phyloP scores from a whole-genome alignment of 1,140 invertebrate genomes.

The Eumeta japonica region DNA sequence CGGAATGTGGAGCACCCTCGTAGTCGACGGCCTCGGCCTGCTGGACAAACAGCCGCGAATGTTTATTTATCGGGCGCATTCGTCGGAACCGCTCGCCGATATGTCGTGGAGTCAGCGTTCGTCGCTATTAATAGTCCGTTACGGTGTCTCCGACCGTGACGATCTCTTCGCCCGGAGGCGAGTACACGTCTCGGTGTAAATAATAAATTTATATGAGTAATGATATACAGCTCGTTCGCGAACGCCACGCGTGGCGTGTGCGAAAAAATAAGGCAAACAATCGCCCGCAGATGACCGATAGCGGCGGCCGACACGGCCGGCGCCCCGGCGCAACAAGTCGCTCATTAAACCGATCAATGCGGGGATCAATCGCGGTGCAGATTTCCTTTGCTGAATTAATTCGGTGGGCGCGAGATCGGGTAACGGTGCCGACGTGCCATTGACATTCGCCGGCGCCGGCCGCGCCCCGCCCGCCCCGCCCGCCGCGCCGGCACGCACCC shows the following conservation, averaged over 20 bases:
- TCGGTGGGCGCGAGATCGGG: conserved; percentile 47
- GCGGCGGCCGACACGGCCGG: conserved; percentile 28
- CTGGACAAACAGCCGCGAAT: background rate
- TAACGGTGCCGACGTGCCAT: conserved; percentile 53
- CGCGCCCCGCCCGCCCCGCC: conserved; percentile 14
- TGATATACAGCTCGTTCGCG: background rate
- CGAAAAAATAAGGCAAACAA: background rate
- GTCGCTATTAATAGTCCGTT: conserved; percentile 7
- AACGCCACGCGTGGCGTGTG: background rate
- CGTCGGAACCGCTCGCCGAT: too few relatives aligned
- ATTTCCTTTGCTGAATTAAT: conserved; percentile 53
- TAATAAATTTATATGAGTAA: background rate
- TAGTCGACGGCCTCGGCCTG: conserved; percentile 17
- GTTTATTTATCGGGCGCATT: background rate
- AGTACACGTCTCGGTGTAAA: background rate
- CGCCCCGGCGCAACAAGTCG: conserved; percentile 34
- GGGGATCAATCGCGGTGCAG: conserved; percentile 38
- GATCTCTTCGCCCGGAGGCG: conserved; percentile 23
- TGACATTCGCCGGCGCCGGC: conserved; percentile 51
- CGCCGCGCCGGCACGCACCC: conserved; percentile 14
- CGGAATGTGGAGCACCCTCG: conserved; percentile 27
- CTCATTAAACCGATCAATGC: conserved; percentile 40
- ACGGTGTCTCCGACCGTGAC: conserved; percentile 28
- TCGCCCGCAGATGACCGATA: conserved; percentile 32
- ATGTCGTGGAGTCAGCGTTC: too few relatives aligned